These are phyloP conservation scores for Glaucidium brasilianum DNA, from an alignment of 2,113 vertebrate genomes.

Conservation along the genomic window DNA sequence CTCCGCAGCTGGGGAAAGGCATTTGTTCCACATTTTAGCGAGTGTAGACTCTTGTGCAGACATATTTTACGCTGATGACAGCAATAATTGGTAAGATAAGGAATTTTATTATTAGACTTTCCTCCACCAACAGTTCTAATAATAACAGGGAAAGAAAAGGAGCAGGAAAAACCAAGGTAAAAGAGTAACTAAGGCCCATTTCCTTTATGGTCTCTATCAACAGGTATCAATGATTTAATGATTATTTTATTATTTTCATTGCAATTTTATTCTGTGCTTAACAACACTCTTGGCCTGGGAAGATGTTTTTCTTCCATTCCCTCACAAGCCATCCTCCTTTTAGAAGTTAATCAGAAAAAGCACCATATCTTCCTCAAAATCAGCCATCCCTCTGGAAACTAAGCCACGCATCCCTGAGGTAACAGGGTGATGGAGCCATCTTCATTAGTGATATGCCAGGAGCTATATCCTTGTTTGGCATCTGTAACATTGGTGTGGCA, in stretches of 20 bases:
- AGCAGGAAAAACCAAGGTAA: not conserved
- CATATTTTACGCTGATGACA: not conserved
- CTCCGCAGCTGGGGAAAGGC: not conserved
- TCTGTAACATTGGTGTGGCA: fast-evolving
- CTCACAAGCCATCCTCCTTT: not conserved
- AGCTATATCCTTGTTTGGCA: not conserved
- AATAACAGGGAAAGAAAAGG: not conserved
- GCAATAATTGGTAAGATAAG: not conserved
- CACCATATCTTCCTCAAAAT: not conserved
- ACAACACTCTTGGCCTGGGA: not conserved
- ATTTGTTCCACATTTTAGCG: not conserved
- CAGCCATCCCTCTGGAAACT: not conserved
- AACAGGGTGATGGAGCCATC: not conserved
- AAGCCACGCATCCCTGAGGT: not conserved
- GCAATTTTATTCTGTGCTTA: not conserved
- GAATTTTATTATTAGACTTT: slow-evolving; percentile 27
- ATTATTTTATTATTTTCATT: not conserved
- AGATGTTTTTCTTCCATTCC: not conserved
- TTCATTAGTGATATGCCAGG: not conserved
- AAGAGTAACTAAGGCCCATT: not conserved
- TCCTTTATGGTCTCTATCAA: not conserved
- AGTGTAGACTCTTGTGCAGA: not conserved
- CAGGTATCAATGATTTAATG: not conserved
- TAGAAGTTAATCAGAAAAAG: not conserved
- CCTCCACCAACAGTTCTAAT: not conserved